These are phyloP conservation scores for Mohoua ochrocephala DNA, from an alignment of 2,113 vertebrate species.

Conservation along the genomic window DNA sequence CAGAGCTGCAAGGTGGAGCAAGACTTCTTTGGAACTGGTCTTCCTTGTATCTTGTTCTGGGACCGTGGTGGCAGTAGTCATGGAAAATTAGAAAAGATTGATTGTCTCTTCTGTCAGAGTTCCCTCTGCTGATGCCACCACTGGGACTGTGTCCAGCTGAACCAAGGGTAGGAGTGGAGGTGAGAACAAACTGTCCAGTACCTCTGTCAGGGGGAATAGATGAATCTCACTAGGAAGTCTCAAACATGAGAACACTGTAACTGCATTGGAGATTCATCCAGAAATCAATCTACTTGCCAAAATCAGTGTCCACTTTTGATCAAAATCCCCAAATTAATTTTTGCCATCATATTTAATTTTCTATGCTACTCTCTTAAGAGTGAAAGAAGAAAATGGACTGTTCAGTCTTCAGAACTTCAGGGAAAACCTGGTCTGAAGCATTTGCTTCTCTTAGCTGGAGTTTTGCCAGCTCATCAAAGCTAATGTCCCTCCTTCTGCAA, in stretches of 20 bases:
- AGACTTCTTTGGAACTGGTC: not conserved
- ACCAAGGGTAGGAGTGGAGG: not conserved
- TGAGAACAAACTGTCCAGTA: not conserved
- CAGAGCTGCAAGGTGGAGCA: not conserved
- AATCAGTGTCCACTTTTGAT: not conserved
- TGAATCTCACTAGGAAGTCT: not conserved
- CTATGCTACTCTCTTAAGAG: not conserved
- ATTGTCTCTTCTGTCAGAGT: not conserved
- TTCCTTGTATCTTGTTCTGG: not conserved
- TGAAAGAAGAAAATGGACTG: not conserved
- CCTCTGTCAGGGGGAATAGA: not conserved
- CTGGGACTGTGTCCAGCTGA: not conserved
- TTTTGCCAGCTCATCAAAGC: not conserved
- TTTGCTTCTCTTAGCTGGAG: not conserved
- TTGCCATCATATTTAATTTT: not conserved
- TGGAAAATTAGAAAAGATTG: not conserved
- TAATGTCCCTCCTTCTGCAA: constrained; percentile 5
- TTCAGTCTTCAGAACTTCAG: not conserved
- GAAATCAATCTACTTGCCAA: not conserved
- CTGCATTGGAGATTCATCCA: not conserved
- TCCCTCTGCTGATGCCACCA: not conserved
- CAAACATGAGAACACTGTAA: not conserved
- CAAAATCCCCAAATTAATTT: not conserved
- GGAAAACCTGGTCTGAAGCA: not conserved
- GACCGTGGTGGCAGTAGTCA: not conserved